Conservation (phyloP, 2,888 invertebrate species). For the Arrhopalites spinosus region DNA sequence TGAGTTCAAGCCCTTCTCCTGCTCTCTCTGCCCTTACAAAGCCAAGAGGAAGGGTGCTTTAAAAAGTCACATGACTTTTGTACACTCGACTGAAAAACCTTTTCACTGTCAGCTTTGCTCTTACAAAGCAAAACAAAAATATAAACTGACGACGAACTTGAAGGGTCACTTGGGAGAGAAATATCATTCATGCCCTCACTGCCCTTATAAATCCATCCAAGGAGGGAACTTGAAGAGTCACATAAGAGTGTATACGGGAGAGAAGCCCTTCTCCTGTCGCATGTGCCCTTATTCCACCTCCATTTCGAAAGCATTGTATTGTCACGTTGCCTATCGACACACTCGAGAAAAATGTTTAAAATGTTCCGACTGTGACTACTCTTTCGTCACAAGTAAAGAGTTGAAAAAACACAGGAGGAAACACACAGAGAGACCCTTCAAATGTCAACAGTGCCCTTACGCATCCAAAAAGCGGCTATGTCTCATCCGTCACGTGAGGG, state of each 20-base stretch:
- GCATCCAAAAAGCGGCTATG: background rate
- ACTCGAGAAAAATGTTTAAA: too few species aligned
- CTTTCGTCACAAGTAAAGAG: too few species aligned
- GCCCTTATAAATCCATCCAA: too few species aligned
- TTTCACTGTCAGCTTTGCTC: background rate
- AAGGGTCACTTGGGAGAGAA: background rate
- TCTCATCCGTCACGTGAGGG: background rate
- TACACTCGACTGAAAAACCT: background rate
- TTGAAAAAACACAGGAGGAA: too few species aligned
- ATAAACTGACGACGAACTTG: background rate
- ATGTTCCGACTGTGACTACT: too few species aligned
- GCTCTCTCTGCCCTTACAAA: background rate
- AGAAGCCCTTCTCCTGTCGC: too few species aligned
- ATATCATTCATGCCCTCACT: too few species aligned
- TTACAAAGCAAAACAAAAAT: background rate
- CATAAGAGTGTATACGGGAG: too few species aligned
- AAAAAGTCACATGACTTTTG: background rate
- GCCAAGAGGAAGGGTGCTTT: background rate
- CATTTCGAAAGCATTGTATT: too few species aligned
- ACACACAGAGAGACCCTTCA: background rate
- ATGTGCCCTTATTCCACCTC: too few species aligned
- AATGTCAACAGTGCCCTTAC: background rate
- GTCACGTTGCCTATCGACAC: too few species aligned
- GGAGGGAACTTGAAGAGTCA: too few species aligned
- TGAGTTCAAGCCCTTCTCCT: background rate